Evolutionary conservation across 2,797 vertebrate genomes (phyloP).

Genomic region (Sebastes trivittatus): DNA sequence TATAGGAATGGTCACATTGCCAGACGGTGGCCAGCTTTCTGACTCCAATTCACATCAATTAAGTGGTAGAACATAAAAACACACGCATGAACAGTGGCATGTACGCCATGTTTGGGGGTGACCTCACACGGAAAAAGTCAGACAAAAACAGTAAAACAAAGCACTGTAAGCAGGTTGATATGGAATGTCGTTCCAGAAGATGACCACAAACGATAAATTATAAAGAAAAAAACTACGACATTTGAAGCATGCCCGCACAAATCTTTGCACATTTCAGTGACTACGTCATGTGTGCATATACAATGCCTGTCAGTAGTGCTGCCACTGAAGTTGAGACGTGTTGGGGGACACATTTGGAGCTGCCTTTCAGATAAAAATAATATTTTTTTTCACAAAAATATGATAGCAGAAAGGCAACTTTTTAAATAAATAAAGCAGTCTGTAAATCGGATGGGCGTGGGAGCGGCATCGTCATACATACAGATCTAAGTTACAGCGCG

Average conservation of each 20-base stretch:
- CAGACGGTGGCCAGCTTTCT: constrained; percentile 16
- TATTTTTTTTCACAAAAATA: constrained; percentile 12
- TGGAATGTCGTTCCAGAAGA: constrained; percentile 69
- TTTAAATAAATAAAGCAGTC: constrained; percentile 67
- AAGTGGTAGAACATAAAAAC: constrained; percentile 19
- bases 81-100: constrained; percentile 1
- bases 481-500: constrained; percentile 55
- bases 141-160: constrained; percentile 10
- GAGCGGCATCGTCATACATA: constrained; percentile 72
- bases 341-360: constrained; percentile 56
- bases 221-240: not conserved
- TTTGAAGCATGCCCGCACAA: constrained; percentile 12
- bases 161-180: constrained; percentile 34
- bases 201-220: constrained; percentile 26
- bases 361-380: constrained; percentile 60
- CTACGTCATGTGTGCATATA: constrained; percentile 80
- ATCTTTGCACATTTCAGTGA: constrained; percentile 39
- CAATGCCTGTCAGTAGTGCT: constrained; percentile 77
- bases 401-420: not conserved
- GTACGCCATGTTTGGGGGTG: not conserved
- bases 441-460: constrained; percentile 65
- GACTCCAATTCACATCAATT: constrained; percentile 28
- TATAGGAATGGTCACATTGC: constrained; percentile 43
- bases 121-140: constrained; percentile 16
- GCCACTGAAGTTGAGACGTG: constrained; percentile 54